Evolutionary conservation across 2,888 invertebrate genomes (phyloP).

Genomic region (Pediacus dermestoides): DNA sequence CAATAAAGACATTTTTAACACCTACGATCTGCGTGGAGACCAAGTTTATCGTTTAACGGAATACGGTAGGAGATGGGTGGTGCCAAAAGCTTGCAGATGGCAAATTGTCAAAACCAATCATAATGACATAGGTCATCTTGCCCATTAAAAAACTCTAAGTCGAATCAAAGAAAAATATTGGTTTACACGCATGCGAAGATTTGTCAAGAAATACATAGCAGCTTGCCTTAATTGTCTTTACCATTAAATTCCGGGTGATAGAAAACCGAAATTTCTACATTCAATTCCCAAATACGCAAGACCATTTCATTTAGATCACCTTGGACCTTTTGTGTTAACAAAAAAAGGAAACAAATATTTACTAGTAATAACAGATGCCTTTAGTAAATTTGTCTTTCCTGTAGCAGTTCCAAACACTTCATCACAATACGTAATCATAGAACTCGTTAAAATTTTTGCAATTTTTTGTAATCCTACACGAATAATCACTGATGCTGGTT

Average conservation of each 20-base stretch:
- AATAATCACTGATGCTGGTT: conserved; percentile 42
- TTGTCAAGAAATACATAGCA: conserved; percentile 15
- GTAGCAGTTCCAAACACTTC: conserved; percentile 36
- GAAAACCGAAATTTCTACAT: conserved; percentile 12
- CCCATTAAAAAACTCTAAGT: conserved; percentile 26
- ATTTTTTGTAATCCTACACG: conserved; percentile 35
- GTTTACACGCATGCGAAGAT: conserved; percentile 13
- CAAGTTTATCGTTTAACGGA: conserved; percentile 18
- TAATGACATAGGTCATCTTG: conserved; percentile 32
- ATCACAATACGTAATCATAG: conserved; percentile 30
- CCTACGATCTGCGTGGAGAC: conserved; percentile 17
- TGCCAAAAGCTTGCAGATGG: conserved; percentile 30
- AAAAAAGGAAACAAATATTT: conserved; percentile 36
- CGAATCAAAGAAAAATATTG: conserved; percentile 12
- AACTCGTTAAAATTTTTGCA: conserved; percentile 31
- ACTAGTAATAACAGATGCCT: conserved; percentile 40
- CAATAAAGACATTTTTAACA: conserved; percentile 20
- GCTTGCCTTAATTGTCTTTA: conserved; percentile 10
- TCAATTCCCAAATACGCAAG: conserved; percentile 11
- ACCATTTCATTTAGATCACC: conserved; percentile 37
- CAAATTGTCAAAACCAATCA: conserved; percentile 24
- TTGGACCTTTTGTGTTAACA: conserved; percentile 43
- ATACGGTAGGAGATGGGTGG: conserved; percentile 16
- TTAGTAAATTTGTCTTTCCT: conserved; percentile 41
- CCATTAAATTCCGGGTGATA: conserved; percentile 10